These are phyloP conservation scores for Piaya cayana DNA, from an alignment of 2,113 vertebrate species.

Conservation along the genomic window DNA sequence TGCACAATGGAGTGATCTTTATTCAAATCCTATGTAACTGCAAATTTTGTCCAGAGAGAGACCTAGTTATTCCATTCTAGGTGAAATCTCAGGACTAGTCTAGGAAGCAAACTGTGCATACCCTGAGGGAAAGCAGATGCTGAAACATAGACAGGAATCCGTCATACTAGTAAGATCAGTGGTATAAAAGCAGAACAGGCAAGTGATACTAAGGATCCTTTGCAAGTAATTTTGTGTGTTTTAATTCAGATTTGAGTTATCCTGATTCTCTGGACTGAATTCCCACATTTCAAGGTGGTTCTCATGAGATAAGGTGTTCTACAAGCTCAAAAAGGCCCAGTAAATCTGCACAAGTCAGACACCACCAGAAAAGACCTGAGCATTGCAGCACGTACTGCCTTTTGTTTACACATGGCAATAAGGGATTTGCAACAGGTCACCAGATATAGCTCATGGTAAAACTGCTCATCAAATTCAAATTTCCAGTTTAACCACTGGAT, in stretches of 20 bases:
- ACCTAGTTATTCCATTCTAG: neutral
- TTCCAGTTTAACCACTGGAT: neutral
- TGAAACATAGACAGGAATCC: neutral
- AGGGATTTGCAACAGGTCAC: neutral
- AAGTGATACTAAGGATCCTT: neutral
- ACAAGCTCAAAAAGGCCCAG: fast-evolving
- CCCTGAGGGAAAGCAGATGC: neutral
- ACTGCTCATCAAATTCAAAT: neutral
- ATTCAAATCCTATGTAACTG: neutral
- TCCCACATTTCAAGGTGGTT: neutral
- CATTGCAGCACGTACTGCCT: neutral
- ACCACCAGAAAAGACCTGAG: neutral
- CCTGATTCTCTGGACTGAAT: neutral
- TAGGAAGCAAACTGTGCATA: fast-evolving
- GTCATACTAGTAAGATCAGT: neutral
- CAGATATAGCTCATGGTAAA: neutral
- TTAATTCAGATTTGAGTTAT: neutral
- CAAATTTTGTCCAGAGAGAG: neutral
- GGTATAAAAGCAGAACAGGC: neutral
- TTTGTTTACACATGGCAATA: neutral
- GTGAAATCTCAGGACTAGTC: neutral
- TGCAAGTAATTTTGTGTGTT: neutral
- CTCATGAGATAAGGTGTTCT: neutral
- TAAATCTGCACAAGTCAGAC: neutral
- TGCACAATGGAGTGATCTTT: neutral